phyloP scores from a whole-genome alignment of 1,140 invertebrate species.

The Leptonema lineaticorne region DNA sequence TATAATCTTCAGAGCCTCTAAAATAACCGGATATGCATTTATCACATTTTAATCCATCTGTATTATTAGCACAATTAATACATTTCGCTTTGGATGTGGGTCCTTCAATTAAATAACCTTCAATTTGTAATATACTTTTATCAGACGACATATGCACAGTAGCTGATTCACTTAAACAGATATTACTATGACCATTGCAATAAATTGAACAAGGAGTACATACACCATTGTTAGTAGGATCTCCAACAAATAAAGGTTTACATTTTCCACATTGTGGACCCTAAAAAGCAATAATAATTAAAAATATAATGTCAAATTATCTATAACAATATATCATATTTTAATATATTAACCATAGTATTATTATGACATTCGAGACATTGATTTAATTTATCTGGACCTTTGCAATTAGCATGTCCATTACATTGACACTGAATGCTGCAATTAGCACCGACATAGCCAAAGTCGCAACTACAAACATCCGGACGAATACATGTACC shows the following conservation, averaged over 20 bases:
- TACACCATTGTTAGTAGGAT: conserved; percentile 80
- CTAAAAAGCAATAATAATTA: conserved; percentile 44
- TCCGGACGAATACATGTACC: conserved; percentile 85
- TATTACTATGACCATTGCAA: conserved; percentile 84
- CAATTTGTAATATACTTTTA: conserved; percentile 57
- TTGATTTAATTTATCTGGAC: conserved; percentile 76
- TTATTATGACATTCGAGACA: conserved; percentile 90
- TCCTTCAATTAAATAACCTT: conserved; percentile 64
- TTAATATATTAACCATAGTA: conserved; percentile 68
- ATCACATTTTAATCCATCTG: conserved; percentile 81
- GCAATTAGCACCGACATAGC: conserved; percentile 92
- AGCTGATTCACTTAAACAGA: conserved; percentile 66
- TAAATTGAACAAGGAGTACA: conserved; percentile 87
- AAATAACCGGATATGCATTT: conserved; percentile 84
- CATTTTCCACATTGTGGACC: conserved; percentile 86
- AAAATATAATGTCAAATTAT: background rate
- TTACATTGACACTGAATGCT: conserved; percentile 93
- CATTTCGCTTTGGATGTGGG: conserved; percentile 74
- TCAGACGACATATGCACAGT: conserved; percentile 55
- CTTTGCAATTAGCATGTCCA: conserved; percentile 88
- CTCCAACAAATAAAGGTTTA: conserved; percentile 84
- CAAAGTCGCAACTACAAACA: conserved; percentile 88
- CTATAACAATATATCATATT: background rate
- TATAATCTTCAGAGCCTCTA: conserved; percentile 74
- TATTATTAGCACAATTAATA: conserved; percentile 82